phyloP scores from a whole-genome alignment of 2,113 vertebrate genomes.

The Cyphomyrus plagiostoma region DNA sequence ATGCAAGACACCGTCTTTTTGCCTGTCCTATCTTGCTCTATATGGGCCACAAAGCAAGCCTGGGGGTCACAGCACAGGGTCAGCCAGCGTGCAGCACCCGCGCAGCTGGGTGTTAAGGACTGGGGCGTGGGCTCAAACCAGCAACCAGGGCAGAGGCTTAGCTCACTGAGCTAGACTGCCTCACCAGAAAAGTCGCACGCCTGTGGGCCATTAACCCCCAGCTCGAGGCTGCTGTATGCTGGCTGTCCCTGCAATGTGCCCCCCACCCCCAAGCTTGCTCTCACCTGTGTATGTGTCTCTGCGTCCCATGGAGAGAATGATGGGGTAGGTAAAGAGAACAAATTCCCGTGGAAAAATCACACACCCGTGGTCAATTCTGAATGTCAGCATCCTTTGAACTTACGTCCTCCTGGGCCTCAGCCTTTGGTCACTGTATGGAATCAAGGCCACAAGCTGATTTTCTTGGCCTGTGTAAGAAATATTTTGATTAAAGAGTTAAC shows the following conservation, averaged over 20 bases:
- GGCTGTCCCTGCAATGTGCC: not conserved
- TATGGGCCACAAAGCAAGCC: not conserved
- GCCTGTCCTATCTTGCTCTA: not conserved
- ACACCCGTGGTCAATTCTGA: not conserved
- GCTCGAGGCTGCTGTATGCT: not conserved
- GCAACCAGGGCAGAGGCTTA: not conserved
- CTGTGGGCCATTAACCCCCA: not conserved
- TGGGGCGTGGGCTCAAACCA: not conserved
- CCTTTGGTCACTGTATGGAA: slow-evolving; percentile 94
- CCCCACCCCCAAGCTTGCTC: not conserved
- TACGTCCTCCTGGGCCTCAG: slow-evolving; percentile 88
- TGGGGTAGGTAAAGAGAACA: not conserved
- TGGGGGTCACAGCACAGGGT: not conserved
- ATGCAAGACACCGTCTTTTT: not conserved
- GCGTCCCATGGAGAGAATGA: not conserved
- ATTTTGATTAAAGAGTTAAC: slow-evolving; percentile 11
- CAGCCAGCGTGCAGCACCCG: not conserved
- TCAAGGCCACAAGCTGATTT: slow-evolving; percentile 95
- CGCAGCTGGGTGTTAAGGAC: not conserved
- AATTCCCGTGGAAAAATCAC: not conserved
- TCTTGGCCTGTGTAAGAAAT: slow-evolving; percentile 75
- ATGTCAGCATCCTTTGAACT: slow-evolving; percentile 41
- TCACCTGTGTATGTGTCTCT: not conserved
- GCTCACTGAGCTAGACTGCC: not conserved
- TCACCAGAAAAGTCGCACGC: not conserved